Evolutionary conservation across 2,113 vertebrate genomes (phyloP).

Genomic region (Arothron firmamentum): DNA sequence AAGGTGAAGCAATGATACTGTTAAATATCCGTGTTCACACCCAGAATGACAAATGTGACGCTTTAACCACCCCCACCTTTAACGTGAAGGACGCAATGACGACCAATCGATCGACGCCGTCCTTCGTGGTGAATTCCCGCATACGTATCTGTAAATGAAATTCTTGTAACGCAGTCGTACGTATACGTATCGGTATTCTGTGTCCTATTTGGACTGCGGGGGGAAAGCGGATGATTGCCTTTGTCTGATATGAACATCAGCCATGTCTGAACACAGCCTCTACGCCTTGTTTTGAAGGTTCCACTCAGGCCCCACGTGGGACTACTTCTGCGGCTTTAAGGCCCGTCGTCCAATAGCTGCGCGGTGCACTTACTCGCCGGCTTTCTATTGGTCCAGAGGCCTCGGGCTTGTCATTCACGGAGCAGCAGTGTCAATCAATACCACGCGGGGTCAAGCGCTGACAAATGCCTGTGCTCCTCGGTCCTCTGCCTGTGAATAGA

Average conservation of each 20-base stretch:
- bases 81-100: conserved; percentile 55
- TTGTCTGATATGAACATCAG: conserved; percentile 74
- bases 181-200: conserved; percentile 53
- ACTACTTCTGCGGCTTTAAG: conserved; percentile 64
- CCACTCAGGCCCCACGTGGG: conserved; percentile 79
- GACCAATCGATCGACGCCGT: conserved; percentile 57
- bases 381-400: conserved; percentile 67
- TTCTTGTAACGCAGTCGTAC: conserved; percentile 39
- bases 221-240: conserved; percentile 65
- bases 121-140: conserved; percentile 25
- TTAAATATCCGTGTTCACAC: conserved; percentile 7
- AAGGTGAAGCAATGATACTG: conserved; percentile 18
- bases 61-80: conserved; percentile 3
- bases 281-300: conserved; percentile 70
- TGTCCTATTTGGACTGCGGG: conserved; percentile 56
- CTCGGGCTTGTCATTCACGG: conserved; percentile 70
- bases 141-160: not conserved
- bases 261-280: conserved; percentile 78
- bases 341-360: conserved; percentile 72
- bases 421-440: conserved; percentile 85
- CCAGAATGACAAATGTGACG: not conserved
- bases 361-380: conserved; percentile 12
- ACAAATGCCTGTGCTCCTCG: conserved; percentile 89
- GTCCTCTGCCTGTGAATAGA: conserved; percentile 86
- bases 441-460: conserved; percentile 92